Base-by-base conservation (phyloP, 2,888 invertebrate species). In the Dynastes grantii region DNA sequence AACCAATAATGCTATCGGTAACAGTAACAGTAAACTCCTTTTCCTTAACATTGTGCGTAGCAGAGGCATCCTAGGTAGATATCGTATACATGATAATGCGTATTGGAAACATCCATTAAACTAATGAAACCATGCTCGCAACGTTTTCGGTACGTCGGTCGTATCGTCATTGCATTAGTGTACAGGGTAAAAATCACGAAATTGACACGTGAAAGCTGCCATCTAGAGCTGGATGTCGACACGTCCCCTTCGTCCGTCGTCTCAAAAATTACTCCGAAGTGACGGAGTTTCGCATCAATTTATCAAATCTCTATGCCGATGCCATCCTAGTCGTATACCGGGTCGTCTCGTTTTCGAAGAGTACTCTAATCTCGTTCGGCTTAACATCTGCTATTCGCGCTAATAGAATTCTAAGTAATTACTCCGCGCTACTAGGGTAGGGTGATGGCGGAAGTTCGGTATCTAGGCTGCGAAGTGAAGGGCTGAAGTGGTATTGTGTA, bases 391-490 rank as follows among this genome's bases (percentile, higher is more conserved):
- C 76, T 80, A 77, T 81, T 79, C 79, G 73, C 79, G 73, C 78
- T 80, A 82, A 81, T 80, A 80, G 81, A 82, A 80, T 81, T 71
- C 81, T 77, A 77, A 79, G 76, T 80, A 81, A 78, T 78, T 78
- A 67, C 73, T 58, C 9, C 45, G 45, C 45, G 45, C 8, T 55
- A 61, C 67, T 73, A 79, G 81, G 80, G 71, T 80, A 22, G 22
- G 73, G 81, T 79, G 76, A 80, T 8, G 22, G 73, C 76, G 80
- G 79, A 82, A 81, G 81, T 82, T 82, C 78, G 82, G 81, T 82
- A 81, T 80, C 80, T 78, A 78, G 79, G 79, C 68, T 70, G 78
- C 76, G 81, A 79, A 77, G 78, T 77, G 79, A 80, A 80, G 81
- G 81, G 78, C 80, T 82, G 80, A 77, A 77, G 79, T 82, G 80